phyloP scores from a whole-genome alignment of 2,113 vertebrate genomes.

The Oriolus oriolus region DNA sequence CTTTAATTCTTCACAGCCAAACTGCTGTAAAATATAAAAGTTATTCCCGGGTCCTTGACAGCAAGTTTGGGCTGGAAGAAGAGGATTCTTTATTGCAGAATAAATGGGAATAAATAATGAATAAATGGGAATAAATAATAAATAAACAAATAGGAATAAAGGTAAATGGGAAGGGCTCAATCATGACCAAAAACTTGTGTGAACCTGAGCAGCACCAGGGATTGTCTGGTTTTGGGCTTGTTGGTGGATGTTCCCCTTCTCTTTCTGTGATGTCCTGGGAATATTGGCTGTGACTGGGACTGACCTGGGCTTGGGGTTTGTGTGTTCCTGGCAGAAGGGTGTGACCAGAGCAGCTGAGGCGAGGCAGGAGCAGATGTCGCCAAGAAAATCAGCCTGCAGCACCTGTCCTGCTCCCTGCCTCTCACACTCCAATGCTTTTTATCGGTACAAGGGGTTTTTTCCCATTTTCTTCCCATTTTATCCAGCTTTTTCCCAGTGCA shows the following conservation, averaged over 20 bases:
- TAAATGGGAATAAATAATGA: not conserved
- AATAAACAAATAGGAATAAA: not conserved
- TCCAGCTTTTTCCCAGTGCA: not conserved
- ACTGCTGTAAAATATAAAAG: not conserved
- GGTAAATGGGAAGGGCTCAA: not conserved
- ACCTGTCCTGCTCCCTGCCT: not conserved
- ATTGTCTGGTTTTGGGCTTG: not conserved
- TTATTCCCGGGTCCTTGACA: not conserved
- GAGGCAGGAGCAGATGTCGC: not conserved
- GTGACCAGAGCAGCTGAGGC: not conserved
- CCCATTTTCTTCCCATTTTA: not conserved
- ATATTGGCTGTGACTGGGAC: not conserved
- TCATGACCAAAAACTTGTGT: too few relatives aligned
- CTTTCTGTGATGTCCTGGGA: not conserved
- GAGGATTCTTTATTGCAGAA: not conserved
- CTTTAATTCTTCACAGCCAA: not conserved
- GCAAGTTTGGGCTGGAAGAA: not conserved
- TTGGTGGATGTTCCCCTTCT: not conserved
- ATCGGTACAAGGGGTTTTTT: accelerated
- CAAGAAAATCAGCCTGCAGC: not conserved
- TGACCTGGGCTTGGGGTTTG: not conserved
- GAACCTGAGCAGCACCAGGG: not conserved
- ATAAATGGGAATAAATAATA: not conserved
- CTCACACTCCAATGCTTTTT: not conserved
- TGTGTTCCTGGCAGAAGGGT: not conserved